Conservation (phyloP, 2,797 vertebrate species). For the Thalassophryne amazonica region DNA sequence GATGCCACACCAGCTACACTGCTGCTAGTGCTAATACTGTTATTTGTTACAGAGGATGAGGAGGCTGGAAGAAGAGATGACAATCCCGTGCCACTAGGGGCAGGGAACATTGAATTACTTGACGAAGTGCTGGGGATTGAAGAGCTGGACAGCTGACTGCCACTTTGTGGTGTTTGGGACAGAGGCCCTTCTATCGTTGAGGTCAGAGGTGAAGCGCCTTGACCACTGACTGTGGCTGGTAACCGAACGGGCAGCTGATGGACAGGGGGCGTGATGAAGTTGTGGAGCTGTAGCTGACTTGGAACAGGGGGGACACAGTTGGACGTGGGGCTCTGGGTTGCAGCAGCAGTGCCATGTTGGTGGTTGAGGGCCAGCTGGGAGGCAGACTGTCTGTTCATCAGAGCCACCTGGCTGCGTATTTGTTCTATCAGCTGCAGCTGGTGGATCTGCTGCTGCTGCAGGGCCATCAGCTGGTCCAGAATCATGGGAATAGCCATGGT, state of each 20-base stretch:
- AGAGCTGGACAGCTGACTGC: constrained; percentile 80
- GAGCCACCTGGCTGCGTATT: constrained; percentile 95
- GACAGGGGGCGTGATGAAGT: constrained; percentile 84
- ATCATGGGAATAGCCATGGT: constrained; percentile 96
- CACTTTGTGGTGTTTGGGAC: constrained; percentile 81
- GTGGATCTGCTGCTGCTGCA: constrained; percentile 98
- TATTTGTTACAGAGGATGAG: constrained; percentile 73
- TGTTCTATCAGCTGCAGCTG: constrained; percentile 99
- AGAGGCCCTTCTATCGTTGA: constrained; percentile 81
- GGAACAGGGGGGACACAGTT: constrained; percentile 77
- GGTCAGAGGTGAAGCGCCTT: constrained; percentile 73
- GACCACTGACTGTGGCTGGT: constrained; percentile 75
- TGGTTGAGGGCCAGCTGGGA: constrained; percentile 80
- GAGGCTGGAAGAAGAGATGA: constrained; percentile 77
- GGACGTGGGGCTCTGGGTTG: constrained; percentile 69
- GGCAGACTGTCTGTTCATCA: constrained; percentile 90
- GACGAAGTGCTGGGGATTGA: constrained; percentile 75
- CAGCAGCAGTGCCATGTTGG: constrained; percentile 58
- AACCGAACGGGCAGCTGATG: constrained; percentile 88
- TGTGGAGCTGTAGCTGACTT: constrained; percentile 86
- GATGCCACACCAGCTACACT: constrained; percentile 61
- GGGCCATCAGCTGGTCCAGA: constrained; percentile 96
- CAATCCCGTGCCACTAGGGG: constrained; percentile 71
- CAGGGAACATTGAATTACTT: constrained; percentile 73
- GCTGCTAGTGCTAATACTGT: constrained; percentile 61